These are phyloP conservation scores for Perca fluviatilis DNA, from an alignment of 2,113 vertebrate species.

Conservation along the genomic window DNA sequence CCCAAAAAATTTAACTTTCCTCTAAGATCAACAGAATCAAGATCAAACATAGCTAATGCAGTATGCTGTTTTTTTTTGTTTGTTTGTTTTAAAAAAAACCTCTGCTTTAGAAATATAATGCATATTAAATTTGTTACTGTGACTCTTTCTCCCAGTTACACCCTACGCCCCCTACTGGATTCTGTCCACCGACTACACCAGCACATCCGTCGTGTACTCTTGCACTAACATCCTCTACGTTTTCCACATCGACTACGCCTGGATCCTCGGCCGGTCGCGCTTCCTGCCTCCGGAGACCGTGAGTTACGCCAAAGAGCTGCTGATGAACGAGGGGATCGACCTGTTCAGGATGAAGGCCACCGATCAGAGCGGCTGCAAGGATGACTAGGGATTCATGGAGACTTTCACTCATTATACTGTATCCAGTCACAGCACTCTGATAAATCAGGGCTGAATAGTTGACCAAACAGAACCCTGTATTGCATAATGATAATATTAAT, in stretches of 20 bases:
- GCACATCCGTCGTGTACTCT: conserved; percentile 89
- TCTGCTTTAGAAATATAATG: not conserved
- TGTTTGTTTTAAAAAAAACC: not conserved
- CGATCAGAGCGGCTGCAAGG: conserved; percentile 87
- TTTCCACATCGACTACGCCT: conserved; percentile 89
- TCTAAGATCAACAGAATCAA: not conserved
- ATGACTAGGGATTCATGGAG: conserved; percentile 24
- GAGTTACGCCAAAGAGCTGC: conserved; percentile 82
- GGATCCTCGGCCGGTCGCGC: conserved; percentile 89
- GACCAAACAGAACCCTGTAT: not conserved
- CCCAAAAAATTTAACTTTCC: too few species aligned
- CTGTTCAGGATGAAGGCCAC: conserved; percentile 84
- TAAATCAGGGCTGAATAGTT: not conserved
- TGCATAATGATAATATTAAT: too few species aligned
- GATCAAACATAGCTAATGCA: not conserved
- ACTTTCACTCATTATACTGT: not conserved
- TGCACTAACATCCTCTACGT: conserved; percentile 88
- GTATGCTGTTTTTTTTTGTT: not conserved
- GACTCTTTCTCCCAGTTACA: conserved; percentile 80
- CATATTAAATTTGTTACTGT: too few species aligned
- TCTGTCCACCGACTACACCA: conserved; percentile 90
- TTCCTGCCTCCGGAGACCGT: conserved; percentile 83
- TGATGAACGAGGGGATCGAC: conserved; percentile 84
- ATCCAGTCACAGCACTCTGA: not conserved
- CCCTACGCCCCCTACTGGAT: conserved; percentile 90